Percentiles rank a stretch among this genome's conserved stretches.
Conservation (phyloP, 2,888 invertebrate species). For the Oasisia sp. region DNA sequence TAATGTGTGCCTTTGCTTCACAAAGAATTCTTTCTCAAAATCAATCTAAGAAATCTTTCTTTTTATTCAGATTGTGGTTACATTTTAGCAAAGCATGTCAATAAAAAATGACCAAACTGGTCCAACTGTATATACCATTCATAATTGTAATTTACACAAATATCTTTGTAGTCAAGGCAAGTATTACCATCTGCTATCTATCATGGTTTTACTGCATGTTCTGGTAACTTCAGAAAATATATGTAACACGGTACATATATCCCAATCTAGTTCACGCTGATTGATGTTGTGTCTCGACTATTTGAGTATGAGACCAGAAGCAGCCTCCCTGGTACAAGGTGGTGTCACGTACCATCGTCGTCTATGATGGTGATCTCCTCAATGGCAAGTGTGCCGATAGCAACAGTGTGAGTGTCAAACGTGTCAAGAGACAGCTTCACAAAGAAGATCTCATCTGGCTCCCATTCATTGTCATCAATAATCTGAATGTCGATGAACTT, state of each 20-base stretch:
- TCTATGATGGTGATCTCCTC: constrained; percentile 72
- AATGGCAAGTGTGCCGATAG: constrained; percentile 65
- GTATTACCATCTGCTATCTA: not conserved
- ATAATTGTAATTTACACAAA: not conserved
- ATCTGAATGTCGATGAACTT: constrained; percentile 69
- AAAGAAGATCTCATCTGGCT: constrained; percentile 72
- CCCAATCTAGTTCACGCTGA: not conserved
- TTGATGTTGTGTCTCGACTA: not conserved
- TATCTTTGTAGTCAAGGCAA: not conserved
- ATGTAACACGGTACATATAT: not conserved
- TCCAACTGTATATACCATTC: not conserved
- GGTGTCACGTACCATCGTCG: constrained; percentile 69
- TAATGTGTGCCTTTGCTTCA: not conserved
- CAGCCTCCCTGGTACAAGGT: not conserved
- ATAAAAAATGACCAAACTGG: not conserved
- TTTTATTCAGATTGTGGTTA: not conserved
- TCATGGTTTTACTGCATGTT: not conserved
- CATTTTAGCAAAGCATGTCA: not conserved
- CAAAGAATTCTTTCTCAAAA: not conserved
- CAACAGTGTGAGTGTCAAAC: constrained; percentile 29
- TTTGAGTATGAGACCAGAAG: no score
- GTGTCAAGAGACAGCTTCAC: constrained; percentile 65
- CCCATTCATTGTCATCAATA: constrained; percentile 72
- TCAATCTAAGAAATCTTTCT: no score
- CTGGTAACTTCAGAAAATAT: not conserved